Conservation (phyloP, 2,113 vertebrate genomes). For the Oceanodroma tethys region DNA sequence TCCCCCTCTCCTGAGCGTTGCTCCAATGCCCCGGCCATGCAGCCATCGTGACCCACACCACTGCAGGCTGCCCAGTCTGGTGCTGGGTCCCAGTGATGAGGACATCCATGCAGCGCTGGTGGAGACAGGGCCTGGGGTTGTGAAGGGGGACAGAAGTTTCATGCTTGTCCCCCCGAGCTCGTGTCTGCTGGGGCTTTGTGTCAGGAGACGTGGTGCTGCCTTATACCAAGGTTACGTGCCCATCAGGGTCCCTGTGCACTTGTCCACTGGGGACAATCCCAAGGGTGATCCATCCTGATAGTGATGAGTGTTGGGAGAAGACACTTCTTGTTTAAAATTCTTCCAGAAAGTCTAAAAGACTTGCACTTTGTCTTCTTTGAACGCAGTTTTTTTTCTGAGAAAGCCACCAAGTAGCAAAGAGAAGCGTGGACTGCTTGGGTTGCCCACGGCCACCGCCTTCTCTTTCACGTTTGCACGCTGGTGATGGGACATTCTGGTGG, state of each 20-base stretch:
- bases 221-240: not conserved
- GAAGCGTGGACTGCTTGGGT: not conserved
- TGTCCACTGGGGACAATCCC: not conserved
- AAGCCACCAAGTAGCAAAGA: not conserved
- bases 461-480: not conserved
- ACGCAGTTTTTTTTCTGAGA: not conserved
- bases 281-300: not conserved
- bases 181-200: not conserved
- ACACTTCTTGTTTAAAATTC: not conserved
- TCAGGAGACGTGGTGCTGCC: not conserved
- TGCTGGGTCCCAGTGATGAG: not conserved
- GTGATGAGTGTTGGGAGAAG: not conserved
- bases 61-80: not conserved
- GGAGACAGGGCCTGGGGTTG: not conserved
- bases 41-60: not conserved
- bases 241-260: not conserved
- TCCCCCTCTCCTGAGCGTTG: not conserved
- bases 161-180: not conserved
- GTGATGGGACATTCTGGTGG: too few relatives aligned
- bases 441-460: not conserved
- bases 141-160: not conserved
- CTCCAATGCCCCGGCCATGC: rapidly evolving
- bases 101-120: not conserved
- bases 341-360: not conserved
- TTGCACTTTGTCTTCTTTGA: not conserved